These are phyloP conservation scores for Pegoplata infirma DNA, from an alignment of 2,888 invertebrate genomes.

Conservation along the genomic window DNA sequence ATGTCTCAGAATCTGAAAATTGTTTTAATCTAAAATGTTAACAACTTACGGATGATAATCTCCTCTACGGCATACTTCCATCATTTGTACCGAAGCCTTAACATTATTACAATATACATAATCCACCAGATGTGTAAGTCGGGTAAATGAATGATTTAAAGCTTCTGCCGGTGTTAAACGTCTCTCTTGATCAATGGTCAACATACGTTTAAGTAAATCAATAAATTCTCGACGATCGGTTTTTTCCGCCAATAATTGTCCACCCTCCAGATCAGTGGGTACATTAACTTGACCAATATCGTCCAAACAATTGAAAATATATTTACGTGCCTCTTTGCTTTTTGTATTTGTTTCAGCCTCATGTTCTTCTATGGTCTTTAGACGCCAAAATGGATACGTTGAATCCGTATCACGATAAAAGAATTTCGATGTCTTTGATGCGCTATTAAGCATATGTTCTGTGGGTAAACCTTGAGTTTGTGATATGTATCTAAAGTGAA, in stretches of 20 bases:
- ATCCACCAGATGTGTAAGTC: slow-evolving; percentile 94
- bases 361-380: slow-evolving; percentile 98
- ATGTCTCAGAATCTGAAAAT: background rate
- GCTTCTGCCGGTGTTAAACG: slow-evolving; percentile 98
- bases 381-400: slow-evolving; percentile 90
- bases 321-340: slow-evolving; percentile 99
- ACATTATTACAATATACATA: slow-evolving; percentile 98
- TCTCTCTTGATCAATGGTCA: slow-evolving; percentile 98
- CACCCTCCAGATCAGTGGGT: slow-evolving; percentile 97
- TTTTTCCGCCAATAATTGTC: slow-evolving; percentile 97
- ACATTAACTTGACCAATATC: slow-evolving; percentile 98
- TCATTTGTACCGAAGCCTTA: slow-evolving; percentile 98
- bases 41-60: slow-evolving; percentile 78
- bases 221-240: slow-evolving; percentile 98
- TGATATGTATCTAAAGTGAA: slow-evolving; percentile 85
- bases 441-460: slow-evolving; percentile 97
- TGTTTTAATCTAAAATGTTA: background rate
- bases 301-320: slow-evolving; percentile 99
- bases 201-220: slow-evolving; percentile 97
- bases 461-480: slow-evolving; percentile 98
- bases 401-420: slow-evolving; percentile 98
- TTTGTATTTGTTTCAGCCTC: slow-evolving; percentile 98
- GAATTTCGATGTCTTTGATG: slow-evolving; percentile 98
- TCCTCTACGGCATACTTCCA: slow-evolving; percentile 88
- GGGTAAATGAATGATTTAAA: slow-evolving; percentile 95